These are phyloP conservation scores for Ceratotherium simum DNA, from an alignment of 2,113 vertebrate genomes.

Conservation along the genomic window DNA sequence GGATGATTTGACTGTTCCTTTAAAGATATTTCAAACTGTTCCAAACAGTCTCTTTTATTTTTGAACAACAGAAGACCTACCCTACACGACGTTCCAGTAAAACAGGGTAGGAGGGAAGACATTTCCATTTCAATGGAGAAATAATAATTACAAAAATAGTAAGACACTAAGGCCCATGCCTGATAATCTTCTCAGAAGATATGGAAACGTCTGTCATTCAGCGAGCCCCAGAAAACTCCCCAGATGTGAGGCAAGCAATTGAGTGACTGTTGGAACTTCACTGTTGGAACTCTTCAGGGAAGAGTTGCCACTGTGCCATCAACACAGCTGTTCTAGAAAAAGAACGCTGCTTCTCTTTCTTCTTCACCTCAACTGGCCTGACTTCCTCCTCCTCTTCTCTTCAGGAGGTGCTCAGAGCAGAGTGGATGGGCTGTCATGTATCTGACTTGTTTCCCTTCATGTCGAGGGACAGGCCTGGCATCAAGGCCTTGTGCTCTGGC, in stretches of 20 bases:
- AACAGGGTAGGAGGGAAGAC: constrained; percentile 53
- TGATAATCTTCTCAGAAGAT: constrained; percentile 14
- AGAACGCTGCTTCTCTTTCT: not conserved
- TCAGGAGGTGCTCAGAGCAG: not conserved
- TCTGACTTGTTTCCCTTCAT: not conserved
- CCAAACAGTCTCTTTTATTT: constrained; percentile 27
- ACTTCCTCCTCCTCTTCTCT: not conserved
- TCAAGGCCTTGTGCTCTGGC: not conserved
- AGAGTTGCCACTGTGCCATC: not conserved
- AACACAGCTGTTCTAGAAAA: not conserved
- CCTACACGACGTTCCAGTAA: constrained; percentile 36
- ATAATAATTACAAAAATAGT: constrained; percentile 66
- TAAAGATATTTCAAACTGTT: constrained; percentile 75
- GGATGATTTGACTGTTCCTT: constrained; percentile 75
- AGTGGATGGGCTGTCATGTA: not conserved
- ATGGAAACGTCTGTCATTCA: not conserved
- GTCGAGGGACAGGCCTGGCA: not conserved
- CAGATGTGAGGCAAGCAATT: not conserved
- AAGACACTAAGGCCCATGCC: not conserved
- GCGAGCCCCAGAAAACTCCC: not conserved
- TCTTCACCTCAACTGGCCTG: not conserved
- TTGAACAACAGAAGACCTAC: constrained; percentile 60
- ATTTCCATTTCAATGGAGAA: constrained; percentile 72
- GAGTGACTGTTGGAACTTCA: not conserved
- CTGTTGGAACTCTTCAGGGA: not conserved